Percentiles rank a stretch among this genome's conserved stretches.
Evolutionary conservation across 2,888 invertebrate genomes (phyloP).

Genomic region (Zele albiditarsus): DNA sequence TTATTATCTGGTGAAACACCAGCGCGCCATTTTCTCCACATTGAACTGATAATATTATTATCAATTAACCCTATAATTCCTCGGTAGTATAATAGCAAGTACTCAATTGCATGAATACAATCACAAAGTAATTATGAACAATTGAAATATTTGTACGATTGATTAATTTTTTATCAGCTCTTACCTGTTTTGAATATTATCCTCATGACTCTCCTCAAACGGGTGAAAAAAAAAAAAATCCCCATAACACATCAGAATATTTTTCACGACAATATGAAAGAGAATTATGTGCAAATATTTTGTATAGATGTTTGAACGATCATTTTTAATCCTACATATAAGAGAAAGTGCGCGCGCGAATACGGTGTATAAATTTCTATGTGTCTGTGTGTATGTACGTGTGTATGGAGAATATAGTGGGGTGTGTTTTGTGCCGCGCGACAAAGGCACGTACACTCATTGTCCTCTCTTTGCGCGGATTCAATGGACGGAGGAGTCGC

Average conservation of each 20-base stretch:
- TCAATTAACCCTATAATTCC: too few relatives aligned
- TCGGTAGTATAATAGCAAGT: too few relatives aligned
- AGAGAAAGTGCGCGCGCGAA: conserved; percentile 40
- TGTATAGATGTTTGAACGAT: conserved; percentile 29
- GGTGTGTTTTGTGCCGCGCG: conserved; percentile 51
- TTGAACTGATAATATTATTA: too few relatives aligned
- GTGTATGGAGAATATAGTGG: conserved; percentile 15
- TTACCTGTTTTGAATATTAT: too few relatives aligned
- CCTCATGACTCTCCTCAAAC: too few relatives aligned
- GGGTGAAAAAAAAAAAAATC: neutral
- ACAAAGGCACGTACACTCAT: conserved; percentile 58
- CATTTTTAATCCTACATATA: conserved; percentile 41
- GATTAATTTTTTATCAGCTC: too few relatives aligned
- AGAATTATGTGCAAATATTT: neutral
- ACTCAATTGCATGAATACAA: too few relatives aligned
- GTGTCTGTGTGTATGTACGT: conserved; percentile 30
- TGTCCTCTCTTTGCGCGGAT: conserved; percentile 53
- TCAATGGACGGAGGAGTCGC: conserved; percentile 45
- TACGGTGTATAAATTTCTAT: neutral
- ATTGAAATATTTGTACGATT: too few relatives aligned
- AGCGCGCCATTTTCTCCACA: too few relatives aligned
- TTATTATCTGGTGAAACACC: too few relatives aligned
- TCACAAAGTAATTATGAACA: too few relatives aligned
- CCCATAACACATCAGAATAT: neutral
- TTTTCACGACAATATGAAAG: neutral